Evolutionary conservation across 2,888 invertebrate genomes (phyloP).

Genomic region (Rhimphoctona megacephalus): DNA sequence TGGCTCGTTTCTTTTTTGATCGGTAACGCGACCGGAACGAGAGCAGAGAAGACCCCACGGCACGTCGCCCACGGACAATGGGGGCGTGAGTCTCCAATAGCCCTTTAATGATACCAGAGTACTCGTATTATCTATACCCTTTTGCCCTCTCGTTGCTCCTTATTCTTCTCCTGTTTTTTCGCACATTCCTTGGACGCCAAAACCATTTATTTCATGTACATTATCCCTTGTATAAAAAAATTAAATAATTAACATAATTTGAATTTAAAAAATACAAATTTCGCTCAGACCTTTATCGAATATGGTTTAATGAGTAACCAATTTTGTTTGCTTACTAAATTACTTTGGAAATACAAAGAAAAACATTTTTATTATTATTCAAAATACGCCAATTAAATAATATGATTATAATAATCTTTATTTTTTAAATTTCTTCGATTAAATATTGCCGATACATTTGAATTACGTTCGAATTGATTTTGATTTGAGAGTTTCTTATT

Average conservation of each 20-base stretch:
- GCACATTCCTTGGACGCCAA: slow-evolving; percentile 56
- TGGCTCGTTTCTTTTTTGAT: slow-evolving; percentile 32
- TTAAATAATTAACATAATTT: background rate
- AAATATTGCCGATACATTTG: background rate
- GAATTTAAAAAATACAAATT: too few relatives aligned
- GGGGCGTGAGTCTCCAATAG: slow-evolving; percentile 79
- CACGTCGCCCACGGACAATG: slow-evolving; percentile 75
- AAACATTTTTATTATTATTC: background rate
- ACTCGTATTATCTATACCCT: slow-evolving; percentile 63
- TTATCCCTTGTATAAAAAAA: background rate
- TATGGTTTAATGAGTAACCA: too few relatives aligned
- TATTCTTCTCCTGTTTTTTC: slow-evolving; percentile 47
- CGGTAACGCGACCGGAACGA: slow-evolving; percentile 53
- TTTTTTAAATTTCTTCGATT: background rate
- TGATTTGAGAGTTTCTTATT: background rate
- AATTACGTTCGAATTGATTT: background rate
- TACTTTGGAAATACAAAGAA: too few relatives aligned
- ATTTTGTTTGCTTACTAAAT: too few relatives aligned
- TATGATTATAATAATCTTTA: background rate
- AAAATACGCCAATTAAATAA: background rate
- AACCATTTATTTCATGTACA: slow-evolving; percentile 63
- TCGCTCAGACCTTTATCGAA: too few relatives aligned
- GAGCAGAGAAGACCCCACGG: slow-evolving; percentile 58
- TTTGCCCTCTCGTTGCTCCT: slow-evolving; percentile 50
- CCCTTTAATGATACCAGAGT: slow-evolving; percentile 79